phyloP scores from a whole-genome alignment of 2,113 vertebrate species.

The Dermatemys mawii region DNA sequence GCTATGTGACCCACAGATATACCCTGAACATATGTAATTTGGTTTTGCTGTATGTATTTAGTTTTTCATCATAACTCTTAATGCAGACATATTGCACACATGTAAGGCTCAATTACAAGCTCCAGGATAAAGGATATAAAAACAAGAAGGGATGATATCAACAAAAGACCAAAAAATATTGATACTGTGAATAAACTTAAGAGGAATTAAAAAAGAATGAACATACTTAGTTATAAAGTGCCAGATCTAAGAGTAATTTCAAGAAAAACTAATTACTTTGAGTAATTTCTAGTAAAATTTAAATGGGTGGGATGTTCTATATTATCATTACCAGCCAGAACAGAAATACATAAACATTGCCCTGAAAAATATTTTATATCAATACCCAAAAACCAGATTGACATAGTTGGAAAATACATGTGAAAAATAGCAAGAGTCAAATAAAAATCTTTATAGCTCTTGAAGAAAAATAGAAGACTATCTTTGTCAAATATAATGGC shows the following conservation, averaged over 20 bases:
- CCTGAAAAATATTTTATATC: background rate
- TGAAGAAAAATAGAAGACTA: background rate
- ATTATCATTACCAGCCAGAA: background rate
- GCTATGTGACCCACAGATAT: background rate
- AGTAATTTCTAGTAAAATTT: background rate
- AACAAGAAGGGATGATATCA: background rate
- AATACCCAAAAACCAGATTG: background rate
- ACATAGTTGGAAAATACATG: background rate
- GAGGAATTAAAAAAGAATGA: background rate
- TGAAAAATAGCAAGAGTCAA: background rate
- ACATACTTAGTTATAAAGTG: background rate
- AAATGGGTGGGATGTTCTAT: background rate
- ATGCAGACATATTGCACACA: background rate
- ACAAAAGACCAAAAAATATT: background rate
- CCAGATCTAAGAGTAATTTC: background rate
- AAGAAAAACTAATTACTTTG: background rate
- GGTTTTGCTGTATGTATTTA: background rate
- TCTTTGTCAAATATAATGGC: background rate
- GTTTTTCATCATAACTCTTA: background rate
- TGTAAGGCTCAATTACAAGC: background rate
- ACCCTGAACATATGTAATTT: background rate
- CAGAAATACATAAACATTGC: background rate
- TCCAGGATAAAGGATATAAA: background rate
- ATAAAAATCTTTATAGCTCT: background rate
- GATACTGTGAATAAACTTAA: background rate